These are phyloP conservation scores for Halcyon malimbica DNA, from an alignment of 2,113 vertebrate genomes.

Conservation along the genomic window DNA sequence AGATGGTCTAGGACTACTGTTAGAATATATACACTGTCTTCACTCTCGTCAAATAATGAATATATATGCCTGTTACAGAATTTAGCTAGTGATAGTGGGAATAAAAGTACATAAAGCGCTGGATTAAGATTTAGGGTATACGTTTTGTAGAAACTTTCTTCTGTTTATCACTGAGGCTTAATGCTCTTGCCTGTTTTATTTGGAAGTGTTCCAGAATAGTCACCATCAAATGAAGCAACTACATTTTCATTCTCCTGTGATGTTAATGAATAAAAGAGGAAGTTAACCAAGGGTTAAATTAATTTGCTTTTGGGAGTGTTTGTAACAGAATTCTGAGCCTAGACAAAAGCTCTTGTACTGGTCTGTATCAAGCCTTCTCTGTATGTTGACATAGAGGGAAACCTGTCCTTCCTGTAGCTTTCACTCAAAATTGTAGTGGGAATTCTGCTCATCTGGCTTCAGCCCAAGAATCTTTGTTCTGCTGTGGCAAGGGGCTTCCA, in stretches of 20 bases:
- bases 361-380: not conserved
- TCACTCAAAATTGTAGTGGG: not conserved
- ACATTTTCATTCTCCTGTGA: not conserved
- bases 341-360: not conserved
- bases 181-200: not conserved
- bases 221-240: not conserved
- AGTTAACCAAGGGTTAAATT: not conserved
- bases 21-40: not conserved
- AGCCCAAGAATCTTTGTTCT: not conserved
- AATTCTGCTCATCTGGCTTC: not conserved
- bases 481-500: not conserved
- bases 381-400: not conserved
- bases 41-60: not conserved
- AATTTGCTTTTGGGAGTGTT: not conserved
- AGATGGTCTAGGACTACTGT: not conserved
- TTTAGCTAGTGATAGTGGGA: not conserved
- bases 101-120: not conserved
- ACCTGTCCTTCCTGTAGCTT: not conserved
- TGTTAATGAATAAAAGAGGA: not conserved
- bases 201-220: not conserved
- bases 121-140: not conserved
- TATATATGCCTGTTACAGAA: not conserved
- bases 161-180: not conserved
- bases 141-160: not conserved
- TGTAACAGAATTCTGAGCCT: not conserved